Conservation (phyloP, 2,888 invertebrate genomes). For the Myathropa florea region DNA sequence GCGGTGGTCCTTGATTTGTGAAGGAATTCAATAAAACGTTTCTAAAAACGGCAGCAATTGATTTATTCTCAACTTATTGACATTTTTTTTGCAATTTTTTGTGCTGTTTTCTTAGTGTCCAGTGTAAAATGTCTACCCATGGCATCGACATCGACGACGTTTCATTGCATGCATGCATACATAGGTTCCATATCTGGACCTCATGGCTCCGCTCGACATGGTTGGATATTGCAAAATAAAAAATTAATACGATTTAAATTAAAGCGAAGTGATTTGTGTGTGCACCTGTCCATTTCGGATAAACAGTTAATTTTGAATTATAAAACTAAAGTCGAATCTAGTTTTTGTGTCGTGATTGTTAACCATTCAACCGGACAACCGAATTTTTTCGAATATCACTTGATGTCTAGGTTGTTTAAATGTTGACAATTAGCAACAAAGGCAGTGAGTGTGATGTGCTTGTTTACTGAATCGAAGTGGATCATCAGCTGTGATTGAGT, state of each 20-base stretch:
- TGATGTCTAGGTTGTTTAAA: neutral
- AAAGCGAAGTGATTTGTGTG: neutral
- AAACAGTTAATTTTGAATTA: neutral
- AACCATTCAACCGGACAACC: neutral
- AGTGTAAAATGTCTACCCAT: too few species aligned
- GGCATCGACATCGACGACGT: neutral
- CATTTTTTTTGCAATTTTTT: neutral
- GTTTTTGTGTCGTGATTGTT: neutral
- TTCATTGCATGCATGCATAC: neutral
- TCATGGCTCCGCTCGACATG: neutral
- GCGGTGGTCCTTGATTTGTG: conserved; percentile 6
- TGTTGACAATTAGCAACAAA: neutral
- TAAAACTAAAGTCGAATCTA: too few species aligned
- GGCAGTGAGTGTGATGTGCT: neutral
- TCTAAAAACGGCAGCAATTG: conserved; percentile 34
- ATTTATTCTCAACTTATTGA: conserved; percentile 22
- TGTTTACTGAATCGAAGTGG: neutral
- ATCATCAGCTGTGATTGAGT: neutral
- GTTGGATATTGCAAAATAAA: neutral
- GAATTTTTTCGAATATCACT: neutral
- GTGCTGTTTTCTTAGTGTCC: conserved; percentile 8
- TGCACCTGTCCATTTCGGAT: neutral
- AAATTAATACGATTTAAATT: neutral
- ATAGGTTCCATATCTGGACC: conserved; percentile 6
- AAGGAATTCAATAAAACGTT: neutral